These are phyloP conservation scores for Drosophila ezoana DNA, from an alignment of 2,888 invertebrate species.

Conservation along the genomic window DNA sequence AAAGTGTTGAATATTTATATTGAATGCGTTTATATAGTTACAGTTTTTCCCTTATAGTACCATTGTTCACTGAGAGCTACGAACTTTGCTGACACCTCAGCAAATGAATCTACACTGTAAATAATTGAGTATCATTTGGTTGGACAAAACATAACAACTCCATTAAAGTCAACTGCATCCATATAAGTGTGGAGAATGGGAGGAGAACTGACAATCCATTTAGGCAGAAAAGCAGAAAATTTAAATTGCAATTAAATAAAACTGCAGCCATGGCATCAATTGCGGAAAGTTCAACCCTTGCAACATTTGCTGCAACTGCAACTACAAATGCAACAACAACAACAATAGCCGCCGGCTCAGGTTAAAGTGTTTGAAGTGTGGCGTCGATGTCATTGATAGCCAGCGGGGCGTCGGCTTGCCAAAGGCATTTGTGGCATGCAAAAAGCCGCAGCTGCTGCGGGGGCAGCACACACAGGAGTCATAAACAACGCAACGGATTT, in stretches of 20 bases:
- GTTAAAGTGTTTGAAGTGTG: conserved; percentile 30
- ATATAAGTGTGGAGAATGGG: neutral
- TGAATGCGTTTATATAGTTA: too few relatives aligned
- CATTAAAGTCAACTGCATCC: conserved; percentile 46
- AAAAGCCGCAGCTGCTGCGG: conserved; percentile 31
- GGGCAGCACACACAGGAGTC: conserved; percentile 22
- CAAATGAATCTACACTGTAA: conserved; percentile 42
- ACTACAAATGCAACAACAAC: conserved; percentile 6
- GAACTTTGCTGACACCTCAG: conserved; percentile 22
- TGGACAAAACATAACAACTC: conserved; percentile 62
- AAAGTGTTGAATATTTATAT: too few relatives aligned
- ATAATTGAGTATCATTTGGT: conserved; percentile 59
- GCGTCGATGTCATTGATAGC: conserved; percentile 37
- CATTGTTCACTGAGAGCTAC: too few relatives aligned
- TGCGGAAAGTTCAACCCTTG: conserved; percentile 4
- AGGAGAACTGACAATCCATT: conserved; percentile 50
- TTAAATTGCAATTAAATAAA: conserved; percentile 53
- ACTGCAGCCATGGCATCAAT: conserved; percentile 10
- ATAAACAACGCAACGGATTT: conserved; percentile 61
- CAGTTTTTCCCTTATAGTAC: too few relatives aligned
- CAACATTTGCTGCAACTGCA: conserved; percentile 20
- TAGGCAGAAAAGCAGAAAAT: conserved; percentile 49
- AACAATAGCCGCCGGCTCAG: conserved; percentile 18
- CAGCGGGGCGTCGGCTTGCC: conserved; percentile 40
- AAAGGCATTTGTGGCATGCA: conserved; percentile 56